These are phyloP conservation scores for Lepidurus apus DNA, from an alignment of 1,140 invertebrate species.

Conservation along the genomic window DNA sequence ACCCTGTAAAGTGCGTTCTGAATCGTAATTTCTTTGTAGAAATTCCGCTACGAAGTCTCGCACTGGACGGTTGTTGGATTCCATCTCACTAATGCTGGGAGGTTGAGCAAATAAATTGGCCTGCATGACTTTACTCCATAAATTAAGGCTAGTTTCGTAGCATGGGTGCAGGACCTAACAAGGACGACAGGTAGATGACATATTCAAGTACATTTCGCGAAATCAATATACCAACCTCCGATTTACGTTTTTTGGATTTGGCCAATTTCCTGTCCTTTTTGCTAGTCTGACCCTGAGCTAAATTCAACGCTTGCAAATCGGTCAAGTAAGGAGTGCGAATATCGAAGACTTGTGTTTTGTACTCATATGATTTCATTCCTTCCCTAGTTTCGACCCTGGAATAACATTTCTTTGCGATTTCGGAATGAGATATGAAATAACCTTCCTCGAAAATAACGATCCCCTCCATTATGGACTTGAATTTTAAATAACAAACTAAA, in stretches of 20 bases:
- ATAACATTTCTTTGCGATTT: neutral
- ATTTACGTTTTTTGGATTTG: slow-evolving; percentile 36
- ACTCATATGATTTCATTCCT: neutral
- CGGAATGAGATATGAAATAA: neutral
- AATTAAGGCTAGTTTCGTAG: slow-evolving; percentile 24
- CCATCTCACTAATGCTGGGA: slow-evolving; percentile 12
- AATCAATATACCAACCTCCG: slow-evolving; percentile 48
- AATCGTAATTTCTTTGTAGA: neutral
- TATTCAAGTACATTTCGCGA: neutral
- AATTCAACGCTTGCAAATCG: slow-evolving; percentile 27
- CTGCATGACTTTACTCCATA: slow-evolving; percentile 35
- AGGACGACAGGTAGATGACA: neutral
- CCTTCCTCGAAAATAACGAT: neutral
- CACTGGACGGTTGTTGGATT: neutral
- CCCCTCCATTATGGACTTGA: neutral
- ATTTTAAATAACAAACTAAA: neutral
- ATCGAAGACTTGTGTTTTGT: slow-evolving; percentile 23
- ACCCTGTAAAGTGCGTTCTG: neutral
- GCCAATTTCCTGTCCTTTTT: slow-evolving; percentile 23
- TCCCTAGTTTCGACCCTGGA: neutral
- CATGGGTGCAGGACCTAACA: slow-evolving; percentile 37
- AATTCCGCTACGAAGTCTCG: neutral
- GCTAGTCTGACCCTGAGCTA: slow-evolving; percentile 22
- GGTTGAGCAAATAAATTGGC: slow-evolving; percentile 39
- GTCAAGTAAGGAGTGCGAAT: slow-evolving; percentile 28